These are phyloP conservation scores for Bembecia ichneumoniformis DNA, from an alignment of 2,888 invertebrate genomes.

Conservation along the genomic window DNA sequence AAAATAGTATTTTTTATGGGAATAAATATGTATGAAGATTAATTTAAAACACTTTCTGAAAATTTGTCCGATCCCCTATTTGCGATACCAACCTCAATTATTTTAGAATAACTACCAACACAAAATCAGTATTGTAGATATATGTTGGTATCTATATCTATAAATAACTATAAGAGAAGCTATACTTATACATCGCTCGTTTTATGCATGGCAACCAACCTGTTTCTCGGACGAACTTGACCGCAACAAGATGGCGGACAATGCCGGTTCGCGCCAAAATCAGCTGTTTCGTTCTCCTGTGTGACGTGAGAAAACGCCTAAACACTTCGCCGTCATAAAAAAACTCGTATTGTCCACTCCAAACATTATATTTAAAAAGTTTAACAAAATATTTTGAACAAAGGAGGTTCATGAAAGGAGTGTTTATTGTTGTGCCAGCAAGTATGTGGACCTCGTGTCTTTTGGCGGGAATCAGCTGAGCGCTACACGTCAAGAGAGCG, in stretches of 20 bases:
- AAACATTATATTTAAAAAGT: slow-evolving; percentile 20
- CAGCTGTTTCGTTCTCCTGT: slow-evolving; percentile 21
- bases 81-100: no score
- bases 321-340: slow-evolving; percentile 8
- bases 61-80: no score
- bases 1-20: no score
- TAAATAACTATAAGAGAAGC: no score
- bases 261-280: slow-evolving; percentile 20
- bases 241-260: slow-evolving; percentile 15
- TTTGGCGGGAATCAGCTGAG: slow-evolving; percentile 25
- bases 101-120: no score
- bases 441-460: slow-evolving; percentile 11
- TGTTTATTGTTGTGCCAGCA: slow-evolving; percentile 8
- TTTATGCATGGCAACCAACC: slow-evolving; percentile 15
- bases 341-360: slow-evolving; percentile 12
- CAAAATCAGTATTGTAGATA: no score
- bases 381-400: slow-evolving; percentile 19
- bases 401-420: slow-evolving; percentile 14
- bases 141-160: no score
- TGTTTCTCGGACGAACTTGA: slow-evolving; percentile 11
- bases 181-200: no score
- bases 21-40: no score
- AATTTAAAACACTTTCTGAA: no score
- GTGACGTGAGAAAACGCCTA: slow-evolving; percentile 15
- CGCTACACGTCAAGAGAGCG: slow-evolving; percentile 12